These are phyloP conservation scores for Crossaster papposus DNA, from an alignment of 53 echinoderm and acorn worm species.

Conservation along the genomic window DNA sequence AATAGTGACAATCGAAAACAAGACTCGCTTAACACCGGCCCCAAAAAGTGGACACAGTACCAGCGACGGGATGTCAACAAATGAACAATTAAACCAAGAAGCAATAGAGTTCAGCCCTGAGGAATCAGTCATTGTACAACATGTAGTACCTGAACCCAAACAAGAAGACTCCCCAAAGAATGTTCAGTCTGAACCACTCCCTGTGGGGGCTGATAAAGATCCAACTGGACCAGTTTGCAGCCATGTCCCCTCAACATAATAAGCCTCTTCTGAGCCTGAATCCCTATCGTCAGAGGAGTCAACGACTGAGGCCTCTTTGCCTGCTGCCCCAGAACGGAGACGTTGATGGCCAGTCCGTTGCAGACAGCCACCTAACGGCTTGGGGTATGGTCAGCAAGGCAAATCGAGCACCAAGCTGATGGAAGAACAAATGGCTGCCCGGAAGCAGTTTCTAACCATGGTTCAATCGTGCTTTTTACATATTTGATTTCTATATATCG, in stretches of 20 bases:
- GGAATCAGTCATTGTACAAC: background rate
- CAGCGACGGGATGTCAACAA: background rate
- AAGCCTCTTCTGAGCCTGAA: background rate
- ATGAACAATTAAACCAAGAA: conserved; percentile 1
- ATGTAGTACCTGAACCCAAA: background rate
- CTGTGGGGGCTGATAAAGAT: background rate
- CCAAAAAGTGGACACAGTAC: background rate
- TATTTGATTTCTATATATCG: no score
- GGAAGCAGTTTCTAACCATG: background rate
- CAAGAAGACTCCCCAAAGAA: conserved; percentile 12
- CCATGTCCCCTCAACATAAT: background rate
- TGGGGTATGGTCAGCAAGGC: background rate
- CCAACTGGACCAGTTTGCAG: no score
- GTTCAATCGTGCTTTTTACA: no score
- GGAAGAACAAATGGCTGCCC: background rate
- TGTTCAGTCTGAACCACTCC: no score
- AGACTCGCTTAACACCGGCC: background rate
- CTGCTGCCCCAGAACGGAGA: background rate
- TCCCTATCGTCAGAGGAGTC: background rate
- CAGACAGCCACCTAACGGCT: conserved; percentile 6
- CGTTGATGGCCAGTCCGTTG: background rate
- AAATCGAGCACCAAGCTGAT: background rate
- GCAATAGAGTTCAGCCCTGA: background rate
- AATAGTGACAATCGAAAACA: background rate
- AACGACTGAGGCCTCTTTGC: background rate